These are phyloP conservation scores for Drosophila santomea DNA, from an alignment of 1,140 invertebrate genomes.

Conservation along the genomic window DNA sequence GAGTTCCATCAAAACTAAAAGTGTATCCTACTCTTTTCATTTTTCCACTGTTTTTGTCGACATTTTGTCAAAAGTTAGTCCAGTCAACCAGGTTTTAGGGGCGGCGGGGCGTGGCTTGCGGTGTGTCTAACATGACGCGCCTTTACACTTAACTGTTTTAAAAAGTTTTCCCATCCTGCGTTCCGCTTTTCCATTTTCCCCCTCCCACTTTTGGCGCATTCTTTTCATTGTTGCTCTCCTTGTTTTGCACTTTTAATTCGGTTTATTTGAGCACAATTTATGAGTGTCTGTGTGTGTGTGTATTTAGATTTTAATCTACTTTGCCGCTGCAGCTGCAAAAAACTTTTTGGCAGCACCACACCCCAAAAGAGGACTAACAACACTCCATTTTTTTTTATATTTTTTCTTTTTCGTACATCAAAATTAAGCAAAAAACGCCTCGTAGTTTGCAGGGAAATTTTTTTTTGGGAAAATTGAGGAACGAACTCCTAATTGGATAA, in stretches of 20 bases:
- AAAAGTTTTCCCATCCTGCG: constrained; percentile 30
- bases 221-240: constrained; percentile 51
- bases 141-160: constrained; percentile 80
- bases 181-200: not conserved
- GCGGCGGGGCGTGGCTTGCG: constrained; percentile 46
- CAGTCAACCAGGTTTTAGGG: constrained; percentile 51
- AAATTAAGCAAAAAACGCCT: constrained; percentile 26
- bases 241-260: constrained; percentile 79
- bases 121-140: constrained; percentile 79
- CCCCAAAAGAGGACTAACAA: constrained; percentile 41
- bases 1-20: not conserved
- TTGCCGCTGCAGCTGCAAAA: constrained; percentile 76
- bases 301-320: constrained; percentile 82
- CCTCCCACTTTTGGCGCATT: constrained; percentile 1
- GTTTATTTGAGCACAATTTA: constrained; percentile 74
- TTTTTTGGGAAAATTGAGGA: constrained; percentile 4
- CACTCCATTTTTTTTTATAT: constrained; percentile 16
- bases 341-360: constrained; percentile 63
- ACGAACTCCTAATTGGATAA: constrained; percentile 44
- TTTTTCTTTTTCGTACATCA: constrained; percentile 5
- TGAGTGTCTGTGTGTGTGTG: constrained; percentile 54
- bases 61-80: constrained; percentile 81
- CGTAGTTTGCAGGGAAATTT: constrained; percentile 30
- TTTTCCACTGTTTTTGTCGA: constrained; percentile 31
- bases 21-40: constrained; percentile 3